These are phyloP conservation scores for Heliconius nattereri DNA, from an alignment of 1,140 invertebrate genomes.

Conservation along the genomic window DNA sequence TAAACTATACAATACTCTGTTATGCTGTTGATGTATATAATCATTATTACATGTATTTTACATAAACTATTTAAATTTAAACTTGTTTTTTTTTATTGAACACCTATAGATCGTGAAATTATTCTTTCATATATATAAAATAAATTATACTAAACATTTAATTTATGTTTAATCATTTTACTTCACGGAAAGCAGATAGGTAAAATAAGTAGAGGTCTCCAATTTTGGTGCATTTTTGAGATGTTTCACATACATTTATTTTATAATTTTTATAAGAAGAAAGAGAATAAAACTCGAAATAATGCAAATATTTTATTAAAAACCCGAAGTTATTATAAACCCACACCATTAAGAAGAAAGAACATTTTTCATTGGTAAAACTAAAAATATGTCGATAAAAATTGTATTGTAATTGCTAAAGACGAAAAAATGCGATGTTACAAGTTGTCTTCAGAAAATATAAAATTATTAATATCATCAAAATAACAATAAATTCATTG, in stretches of 20 bases:
- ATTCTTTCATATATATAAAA: no score
- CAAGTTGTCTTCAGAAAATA: constrained; percentile 44
- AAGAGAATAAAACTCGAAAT: background rate
- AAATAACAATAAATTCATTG: constrained; percentile 64
- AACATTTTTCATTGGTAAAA: constrained; percentile 69
- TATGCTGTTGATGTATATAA: constrained; percentile 52
- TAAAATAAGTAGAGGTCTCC: no score
- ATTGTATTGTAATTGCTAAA: constrained; percentile 49
- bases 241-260: no score
- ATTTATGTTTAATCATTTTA: no score
- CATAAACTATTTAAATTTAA: constrained; percentile 52
- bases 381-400: constrained; percentile 38
- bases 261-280: no score
- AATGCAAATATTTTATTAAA: constrained; percentile 48
- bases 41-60: constrained; percentile 51
- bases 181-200: no score
- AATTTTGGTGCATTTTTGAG: no score
- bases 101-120: no score
- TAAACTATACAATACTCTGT: constrained; percentile 57
- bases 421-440: constrained; percentile 48
- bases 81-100: background rate
- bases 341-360: constrained; percentile 48
- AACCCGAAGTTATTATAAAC: constrained; percentile 42
- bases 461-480: constrained; percentile 38
- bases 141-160: no score